A percentile compares a stretch with the other conserved stretches of the same genome.
phyloP scores from a whole-genome alignment of 30 jellyfish, hydroid and myxozoan genomes.

The Hydractinia symbiolongicarpus region DNA sequence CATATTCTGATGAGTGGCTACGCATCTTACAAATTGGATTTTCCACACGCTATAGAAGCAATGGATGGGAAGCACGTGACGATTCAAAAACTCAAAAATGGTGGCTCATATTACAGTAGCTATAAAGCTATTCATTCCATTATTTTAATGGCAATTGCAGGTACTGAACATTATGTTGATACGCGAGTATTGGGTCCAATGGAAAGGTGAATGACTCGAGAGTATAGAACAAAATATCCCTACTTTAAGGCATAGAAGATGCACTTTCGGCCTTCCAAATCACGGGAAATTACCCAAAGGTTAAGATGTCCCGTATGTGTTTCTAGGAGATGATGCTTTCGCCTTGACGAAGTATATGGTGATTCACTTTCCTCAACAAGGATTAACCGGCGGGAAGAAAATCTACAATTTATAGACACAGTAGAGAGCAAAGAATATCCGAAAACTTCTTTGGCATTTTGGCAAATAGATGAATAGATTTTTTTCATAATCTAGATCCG shows the following conservation, averaged over 20 bases:
- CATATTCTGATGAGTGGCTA: constrained; percentile 26
- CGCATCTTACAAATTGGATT: constrained; percentile 11
- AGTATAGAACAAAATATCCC: constrained; percentile 33
- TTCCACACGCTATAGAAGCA: constrained; percentile 10
- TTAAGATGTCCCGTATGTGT: too few species aligned
- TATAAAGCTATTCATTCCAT: constrained; percentile 22
- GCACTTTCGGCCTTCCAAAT: not conserved
- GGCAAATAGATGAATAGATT: too few species aligned
- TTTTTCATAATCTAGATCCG: too few species aligned
- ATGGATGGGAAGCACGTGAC: not conserved
- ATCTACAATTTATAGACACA: too few species aligned
- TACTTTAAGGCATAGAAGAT: not conserved
- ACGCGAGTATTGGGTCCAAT: not conserved
- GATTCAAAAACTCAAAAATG: constrained; percentile 4
- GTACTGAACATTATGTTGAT: not conserved
- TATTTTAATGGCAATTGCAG: not conserved
- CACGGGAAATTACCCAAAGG: not conserved
- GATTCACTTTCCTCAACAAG: too few species aligned
- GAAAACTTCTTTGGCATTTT: too few species aligned
- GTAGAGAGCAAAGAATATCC: too few species aligned
- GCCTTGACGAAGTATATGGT: too few species aligned
- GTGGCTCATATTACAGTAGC: constrained; percentile 17
- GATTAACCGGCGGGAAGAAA: too few species aligned
- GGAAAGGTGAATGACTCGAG: constrained; percentile 34
- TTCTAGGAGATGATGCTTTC: too few species aligned